Evolutionary conservation across 2,888 invertebrate genomes (phyloP), one percentile per base, ranked within the genome.

Genomic region (Chymomyza amoena): DNA sequence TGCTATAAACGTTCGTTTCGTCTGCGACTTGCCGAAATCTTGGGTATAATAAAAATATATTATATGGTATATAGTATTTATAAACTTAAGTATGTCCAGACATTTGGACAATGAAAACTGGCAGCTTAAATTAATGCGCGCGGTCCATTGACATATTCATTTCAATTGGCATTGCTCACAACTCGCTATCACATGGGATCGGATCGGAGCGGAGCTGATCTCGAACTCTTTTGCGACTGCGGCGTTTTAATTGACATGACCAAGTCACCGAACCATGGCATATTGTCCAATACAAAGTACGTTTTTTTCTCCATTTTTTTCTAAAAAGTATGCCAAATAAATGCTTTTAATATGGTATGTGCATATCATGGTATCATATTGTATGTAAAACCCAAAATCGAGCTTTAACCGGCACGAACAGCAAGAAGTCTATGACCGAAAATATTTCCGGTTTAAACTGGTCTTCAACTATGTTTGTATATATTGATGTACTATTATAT

Each of bases 351-450:
- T 25, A 62, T 67, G 60, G 16, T 51, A 67, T 64, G 20, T 68
- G 57, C 69, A 70, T 67, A 66, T 61, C 15, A 50, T 32, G 64
- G 61, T 60, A 67, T 57, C 36, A 62, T 66, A 70, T 73, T 62
- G 13, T 62, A 71, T 77, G 72, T 66, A 72, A 71, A 66, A 59
- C 62, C 70, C 62, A 75, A 73, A 75, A 68, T 75, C 79, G 70
- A 69, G 76, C 66, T 75, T 51, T 59, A 79, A 73, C 79, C 62
- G 75, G 64, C 18, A 6, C 1, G 36, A 16, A 10, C 64, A 57
- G 10, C 6, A 54, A 57, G 13, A 45, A 54, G 81, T 80, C 81
- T 81, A 62, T 80, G 79, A 80, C 81, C 79, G 78, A 78, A 78
- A 72, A 80, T 69, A 72, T 73, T 78, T 78, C 81, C 78, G 72